These are phyloP conservation scores for Rhinogobius similis DNA, from an alignment of 2,113 vertebrate species.

Conservation along the genomic window DNA sequence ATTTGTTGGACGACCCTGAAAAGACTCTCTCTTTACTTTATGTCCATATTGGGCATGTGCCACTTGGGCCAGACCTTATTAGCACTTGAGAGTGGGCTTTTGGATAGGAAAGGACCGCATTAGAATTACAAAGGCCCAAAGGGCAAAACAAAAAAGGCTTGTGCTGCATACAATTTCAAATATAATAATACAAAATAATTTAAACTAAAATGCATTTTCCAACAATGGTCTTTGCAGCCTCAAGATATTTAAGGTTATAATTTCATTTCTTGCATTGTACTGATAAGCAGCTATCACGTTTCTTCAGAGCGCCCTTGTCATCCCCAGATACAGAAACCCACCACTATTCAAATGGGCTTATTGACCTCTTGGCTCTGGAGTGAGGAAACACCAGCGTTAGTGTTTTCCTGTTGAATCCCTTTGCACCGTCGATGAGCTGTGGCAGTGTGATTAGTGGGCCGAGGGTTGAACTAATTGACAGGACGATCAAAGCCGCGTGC, in stretches of 20 bases:
- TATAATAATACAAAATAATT: not conserved
- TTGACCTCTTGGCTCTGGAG: constrained; percentile 39
- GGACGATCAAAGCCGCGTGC: constrained; percentile 50
- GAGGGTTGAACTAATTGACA: constrained; percentile 60
- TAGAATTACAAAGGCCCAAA: not conserved
- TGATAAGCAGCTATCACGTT: not conserved
- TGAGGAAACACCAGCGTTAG: constrained; percentile 33
- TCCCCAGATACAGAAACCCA: constrained; percentile 33
- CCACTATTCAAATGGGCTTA: constrained; percentile 48
- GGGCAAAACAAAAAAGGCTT: not conserved
- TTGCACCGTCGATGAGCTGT: constrained; percentile 39
- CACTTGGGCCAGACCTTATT: not conserved
- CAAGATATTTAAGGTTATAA: too few species aligned
- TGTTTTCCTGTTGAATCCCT: constrained; percentile 35
- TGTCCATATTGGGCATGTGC: too few species aligned
- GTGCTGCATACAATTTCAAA: not conserved
- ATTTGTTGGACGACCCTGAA: not conserved
- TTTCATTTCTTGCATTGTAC: not conserved
- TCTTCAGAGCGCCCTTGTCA: not conserved
- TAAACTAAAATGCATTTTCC: not conserved
- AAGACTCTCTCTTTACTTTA: not conserved
- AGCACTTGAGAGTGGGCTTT: not conserved
- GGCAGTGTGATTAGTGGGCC: constrained; percentile 62
- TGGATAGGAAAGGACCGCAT: not conserved
- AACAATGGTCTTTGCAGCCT: too few species aligned